A percentile compares a stretch with the other conserved stretches of the same genome.
Evolutionary conservation across 2,888 invertebrate species (phyloP).

Genomic region (Calliphora vomitoria): DNA sequence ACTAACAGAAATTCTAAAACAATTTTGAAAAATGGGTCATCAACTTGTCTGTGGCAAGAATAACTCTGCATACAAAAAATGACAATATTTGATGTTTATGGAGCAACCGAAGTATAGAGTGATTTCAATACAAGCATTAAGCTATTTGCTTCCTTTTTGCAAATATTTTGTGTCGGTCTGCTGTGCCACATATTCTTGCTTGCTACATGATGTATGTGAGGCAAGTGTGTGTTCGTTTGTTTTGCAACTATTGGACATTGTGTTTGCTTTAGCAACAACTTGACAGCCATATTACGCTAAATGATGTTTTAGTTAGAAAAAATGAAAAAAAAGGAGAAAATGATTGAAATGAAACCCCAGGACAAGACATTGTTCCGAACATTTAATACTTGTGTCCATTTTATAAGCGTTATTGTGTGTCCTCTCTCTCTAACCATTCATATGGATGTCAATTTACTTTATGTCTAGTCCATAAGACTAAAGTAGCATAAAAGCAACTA

Average conservation of each 20-base stretch:
- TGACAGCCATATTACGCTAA: slow-evolving; percentile 68
- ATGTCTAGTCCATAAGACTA: slow-evolving; percentile 46
- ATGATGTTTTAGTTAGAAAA: slow-evolving; percentile 53
- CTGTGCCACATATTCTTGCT: slow-evolving; percentile 30
- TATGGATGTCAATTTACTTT: slow-evolving; percentile 45
- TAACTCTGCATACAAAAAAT: slow-evolving; percentile 37
- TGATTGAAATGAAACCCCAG: slow-evolving; percentile 18
- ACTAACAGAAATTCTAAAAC: slow-evolving; percentile 25
- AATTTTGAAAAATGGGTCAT: slow-evolving; percentile 55
- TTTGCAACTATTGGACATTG: slow-evolving; percentile 41
- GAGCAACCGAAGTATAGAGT: slow-evolving; percentile 27
- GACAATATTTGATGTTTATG: slow-evolving; percentile 53
- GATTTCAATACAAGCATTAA: slow-evolving; percentile 54
- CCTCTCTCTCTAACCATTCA: slow-evolving; percentile 14
- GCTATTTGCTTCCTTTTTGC: neutral
- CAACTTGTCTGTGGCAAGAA: slow-evolving; percentile 49
- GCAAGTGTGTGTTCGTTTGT: neutral
- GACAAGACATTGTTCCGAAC: slow-evolving; percentile 21
- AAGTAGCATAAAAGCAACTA: slow-evolving; percentile 22
- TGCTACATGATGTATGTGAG: neutral
- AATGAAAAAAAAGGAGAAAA: neutral
- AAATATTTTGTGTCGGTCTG: slow-evolving; percentile 42
- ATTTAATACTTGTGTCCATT: slow-evolving; percentile 58
- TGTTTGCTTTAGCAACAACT: slow-evolving; percentile 59
- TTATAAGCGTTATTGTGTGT: slow-evolving; percentile 47